Percentiles rank a stretch among this genome's conserved stretches.
Evolutionary conservation across 2,797 vertebrate genomes (phyloP).

Genomic region (Urophycis tenuis): DNA sequence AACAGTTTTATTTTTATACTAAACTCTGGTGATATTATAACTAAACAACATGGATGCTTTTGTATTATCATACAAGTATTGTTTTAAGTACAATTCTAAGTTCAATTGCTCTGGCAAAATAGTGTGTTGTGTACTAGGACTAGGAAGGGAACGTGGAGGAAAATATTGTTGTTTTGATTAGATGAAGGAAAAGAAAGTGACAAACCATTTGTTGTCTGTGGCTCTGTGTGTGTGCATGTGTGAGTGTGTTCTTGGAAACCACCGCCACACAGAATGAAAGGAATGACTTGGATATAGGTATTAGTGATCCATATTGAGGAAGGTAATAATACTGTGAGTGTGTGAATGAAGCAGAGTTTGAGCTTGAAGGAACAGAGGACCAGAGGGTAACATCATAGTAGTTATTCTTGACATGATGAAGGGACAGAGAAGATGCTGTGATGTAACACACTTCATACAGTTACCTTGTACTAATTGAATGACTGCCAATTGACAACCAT

Average conservation of each 20-base stretch:
- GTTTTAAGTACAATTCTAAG: neutral
- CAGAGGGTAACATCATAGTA: neutral
- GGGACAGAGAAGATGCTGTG: neutral
- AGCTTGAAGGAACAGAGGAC: neutral
- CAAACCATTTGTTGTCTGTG: neutral
- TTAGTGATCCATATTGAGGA: neutral
- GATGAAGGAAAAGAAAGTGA: neutral
- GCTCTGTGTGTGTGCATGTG: neutral
- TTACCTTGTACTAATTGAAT: conserved; percentile 1
- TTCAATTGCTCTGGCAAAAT: neutral
- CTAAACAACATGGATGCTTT: no score
- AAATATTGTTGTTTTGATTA: neutral
- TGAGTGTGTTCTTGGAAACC: neutral
- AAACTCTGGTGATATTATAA: no score
- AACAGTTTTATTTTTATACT: no score
- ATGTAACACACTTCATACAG: neutral
- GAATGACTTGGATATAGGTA: neutral
- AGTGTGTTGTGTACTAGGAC: neutral
- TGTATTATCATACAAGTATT: no score
- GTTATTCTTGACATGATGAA: neutral
- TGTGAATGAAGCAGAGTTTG: neutral
- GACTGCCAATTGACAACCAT: conserved; percentile 10
- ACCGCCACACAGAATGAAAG: conserved; percentile 19
- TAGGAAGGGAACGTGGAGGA: neutral
- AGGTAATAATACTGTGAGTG: neutral